Percentiles rank a stretch among this genome's conserved stretches.
Evolutionary conservation across 37 sponge, comb jelly and placozoan genomes (phyloP).

Genomic region (Ephydatia muelleri): DNA sequence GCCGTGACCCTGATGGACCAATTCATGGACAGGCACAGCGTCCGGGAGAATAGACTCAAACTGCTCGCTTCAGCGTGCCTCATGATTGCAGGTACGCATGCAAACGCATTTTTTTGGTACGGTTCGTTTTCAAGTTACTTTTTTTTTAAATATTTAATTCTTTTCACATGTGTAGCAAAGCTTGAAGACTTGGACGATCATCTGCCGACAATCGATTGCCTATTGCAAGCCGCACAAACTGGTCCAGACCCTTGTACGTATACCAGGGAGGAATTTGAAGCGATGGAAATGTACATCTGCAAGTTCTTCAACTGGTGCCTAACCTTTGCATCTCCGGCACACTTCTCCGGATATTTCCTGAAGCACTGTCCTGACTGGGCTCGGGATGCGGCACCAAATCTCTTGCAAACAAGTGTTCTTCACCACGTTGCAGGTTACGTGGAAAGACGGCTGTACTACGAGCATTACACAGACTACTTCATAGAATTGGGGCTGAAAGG

Average conservation of each 20-base stretch:
- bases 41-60: conserved; percentile 65
- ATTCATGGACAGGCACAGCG: conserved; percentile 85
- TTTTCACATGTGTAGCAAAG: too few species aligned
- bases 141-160: neutral
- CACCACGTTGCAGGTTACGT: neutral
- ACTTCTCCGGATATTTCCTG: conserved; percentile 67
- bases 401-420: neutral
- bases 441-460: conserved; percentile 11
- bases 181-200: conserved; percentile 63
- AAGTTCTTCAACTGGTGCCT: conserved; percentile 71
- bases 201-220: conserved; percentile 44
- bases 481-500: conserved; percentile 58
- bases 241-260: neutral
- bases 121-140: neutral
- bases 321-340: conserved; percentile 53
- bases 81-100: conserved; percentile 58
- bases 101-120: too few species aligned
- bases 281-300: conserved; percentile 62
- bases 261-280: conserved; percentile 49
- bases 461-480: conserved; percentile 35
- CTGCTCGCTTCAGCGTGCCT: conserved; percentile 69
- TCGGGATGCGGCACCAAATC: neutral
- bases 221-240: conserved; percentile 34
- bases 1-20: conserved; percentile 71
- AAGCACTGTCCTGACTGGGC: conserved; percentile 12